Base-by-base conservation (phyloP, 2,113 vertebrate genomes). In the Hippocampus comes region DNA sequence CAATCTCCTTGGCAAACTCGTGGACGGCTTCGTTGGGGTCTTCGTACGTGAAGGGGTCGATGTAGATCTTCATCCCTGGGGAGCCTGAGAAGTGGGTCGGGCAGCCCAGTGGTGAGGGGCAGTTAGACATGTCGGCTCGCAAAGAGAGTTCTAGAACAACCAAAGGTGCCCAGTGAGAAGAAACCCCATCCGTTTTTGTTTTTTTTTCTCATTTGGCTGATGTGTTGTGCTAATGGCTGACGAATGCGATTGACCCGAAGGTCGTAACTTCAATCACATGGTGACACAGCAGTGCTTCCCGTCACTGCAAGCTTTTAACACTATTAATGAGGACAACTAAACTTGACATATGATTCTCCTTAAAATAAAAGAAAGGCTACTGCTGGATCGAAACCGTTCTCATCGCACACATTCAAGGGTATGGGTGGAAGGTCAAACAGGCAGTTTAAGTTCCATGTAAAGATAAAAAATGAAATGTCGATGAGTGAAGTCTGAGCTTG, bases 51-150 rank as follows among this genome's bases (percentile, higher is more conserved):
- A 99, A 99, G 53, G 97, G 97, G 84, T 99, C 97, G 0, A 99
- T 99, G 93, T 99, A 99, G 91, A 99, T 99, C 94, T 99, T 99
- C 95, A 99, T 98, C 84, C 97, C 97, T 63, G 97, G 97, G 73
- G 97, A 99, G 53, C 97, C 97, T 94, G 89, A 92, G 88, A 93
- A 88, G 87, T 89, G 88, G 88, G 91, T 91, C 86, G 93, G 90
- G 91, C 91, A 93, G 89, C 90, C 91, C 80, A 92, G 90, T 79
- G 89, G 90, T 78, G 91, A 91, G 87, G 91, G 90, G 90, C 91
- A 93, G 86, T 93, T 93, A 83, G 91, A 92, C 87, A 92, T 89
- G 89, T 93, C 90, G 79, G 90, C 91, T 87, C 91, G 89, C 86
- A 93, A 88, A 87, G 90, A 91, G 83, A 92, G 90, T 84, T 92